These are phyloP conservation scores for Malurus splendens DNA, from an alignment of 2,797 vertebrate genomes.

Conservation along the genomic window DNA sequence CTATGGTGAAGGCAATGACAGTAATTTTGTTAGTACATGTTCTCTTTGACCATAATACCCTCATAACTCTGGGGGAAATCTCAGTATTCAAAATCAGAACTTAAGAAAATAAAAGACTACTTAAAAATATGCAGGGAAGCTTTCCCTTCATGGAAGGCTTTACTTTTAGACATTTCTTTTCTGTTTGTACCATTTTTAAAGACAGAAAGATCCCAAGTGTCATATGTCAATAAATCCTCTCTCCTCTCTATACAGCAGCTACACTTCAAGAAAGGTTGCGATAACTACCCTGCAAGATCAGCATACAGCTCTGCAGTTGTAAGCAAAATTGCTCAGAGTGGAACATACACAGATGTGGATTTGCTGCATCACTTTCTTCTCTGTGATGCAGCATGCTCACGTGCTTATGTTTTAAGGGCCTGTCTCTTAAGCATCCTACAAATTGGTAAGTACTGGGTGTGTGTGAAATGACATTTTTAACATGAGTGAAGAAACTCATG, in stretches of 20 bases:
- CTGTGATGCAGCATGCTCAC: neutral
- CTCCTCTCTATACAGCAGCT: neutral
- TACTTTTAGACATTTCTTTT: neutral
- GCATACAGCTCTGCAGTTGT: neutral
- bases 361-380: neutral
- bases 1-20: neutral
- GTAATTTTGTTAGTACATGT: neutral
- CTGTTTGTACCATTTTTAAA: neutral
- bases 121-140: neutral
- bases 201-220: neutral
- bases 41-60: neutral
- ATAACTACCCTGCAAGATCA: neutral
- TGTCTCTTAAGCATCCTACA: neutral
- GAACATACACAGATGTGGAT: neutral
- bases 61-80: neutral
- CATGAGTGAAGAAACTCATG: neutral
- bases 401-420: neutral
- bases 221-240: neutral
- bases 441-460: neutral
- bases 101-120: neutral
- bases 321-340: neutral
- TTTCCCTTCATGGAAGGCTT: neutral
- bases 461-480: neutral
- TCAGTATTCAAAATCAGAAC: neutral
- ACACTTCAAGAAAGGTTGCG: neutral